phyloP scores from a whole-genome alignment of 2,888 invertebrate species.

The Automeris io region DNA sequence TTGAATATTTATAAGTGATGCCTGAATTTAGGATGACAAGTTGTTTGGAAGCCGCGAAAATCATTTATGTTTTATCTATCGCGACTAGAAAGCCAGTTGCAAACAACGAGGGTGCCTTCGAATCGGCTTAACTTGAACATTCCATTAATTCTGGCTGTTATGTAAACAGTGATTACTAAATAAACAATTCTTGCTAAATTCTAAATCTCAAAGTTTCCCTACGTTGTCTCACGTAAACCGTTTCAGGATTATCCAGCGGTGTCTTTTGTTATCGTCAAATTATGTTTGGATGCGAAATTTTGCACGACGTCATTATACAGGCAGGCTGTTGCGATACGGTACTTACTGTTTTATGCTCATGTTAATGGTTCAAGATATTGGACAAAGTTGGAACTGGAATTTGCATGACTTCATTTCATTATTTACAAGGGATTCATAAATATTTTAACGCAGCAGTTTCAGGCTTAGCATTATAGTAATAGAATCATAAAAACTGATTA shows the following conservation, averaged over 20 bases:
- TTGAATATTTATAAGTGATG: conserved; percentile 48
- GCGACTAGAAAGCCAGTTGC: conserved; percentile 22
- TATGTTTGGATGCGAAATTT: conserved; percentile 40
- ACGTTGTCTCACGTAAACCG: conserved; percentile 19
- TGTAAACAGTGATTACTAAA: conserved; percentile 54
- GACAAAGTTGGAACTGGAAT: neutral
- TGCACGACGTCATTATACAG: conserved; percentile 25
- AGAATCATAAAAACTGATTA: no score
- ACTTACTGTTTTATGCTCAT: conserved; percentile 13
- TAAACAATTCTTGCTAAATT: conserved; percentile 32
- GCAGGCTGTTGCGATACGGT: conserved; percentile 26
- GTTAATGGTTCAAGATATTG: neutral
- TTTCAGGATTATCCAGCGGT: conserved; percentile 33
- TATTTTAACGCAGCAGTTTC: no score
- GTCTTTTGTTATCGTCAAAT: conserved; percentile 44
- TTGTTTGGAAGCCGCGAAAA: conserved; percentile 30
- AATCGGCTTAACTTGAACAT: conserved; percentile 57
- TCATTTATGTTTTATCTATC: conserved; percentile 40
- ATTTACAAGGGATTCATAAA: no score
- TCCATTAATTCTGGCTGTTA: conserved; percentile 59
- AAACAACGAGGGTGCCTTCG: conserved; percentile 26
- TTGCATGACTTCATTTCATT: neutral
- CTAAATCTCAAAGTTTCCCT: conserved; percentile 7
- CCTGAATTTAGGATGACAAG: conserved; percentile 23
- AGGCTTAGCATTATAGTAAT: no score